Percentiles rank a stretch among this genome's conserved stretches.
Conservation (phyloP, 2,113 vertebrate species). For the Amblyopsis rosae region DNA sequence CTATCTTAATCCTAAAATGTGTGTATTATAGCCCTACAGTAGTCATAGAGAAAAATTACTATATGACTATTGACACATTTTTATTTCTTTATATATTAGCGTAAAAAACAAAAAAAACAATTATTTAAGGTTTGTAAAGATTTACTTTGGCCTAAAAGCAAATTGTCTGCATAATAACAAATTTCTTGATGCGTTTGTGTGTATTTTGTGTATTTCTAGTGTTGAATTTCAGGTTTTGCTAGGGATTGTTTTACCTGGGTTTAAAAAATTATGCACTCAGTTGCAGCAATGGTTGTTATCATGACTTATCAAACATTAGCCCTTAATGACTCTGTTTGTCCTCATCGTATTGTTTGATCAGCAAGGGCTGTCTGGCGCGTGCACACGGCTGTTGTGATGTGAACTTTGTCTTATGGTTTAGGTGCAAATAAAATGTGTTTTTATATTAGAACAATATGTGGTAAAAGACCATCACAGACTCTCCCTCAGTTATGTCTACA, state of each 20-base stretch:
- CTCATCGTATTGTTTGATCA: conserved; percentile 48
- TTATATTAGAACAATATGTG: conserved; percentile 17
- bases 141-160: neutral
- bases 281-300: neutral
- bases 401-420: conserved; percentile 44
- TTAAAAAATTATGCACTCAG: neutral
- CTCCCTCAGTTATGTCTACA: too few relatives aligned
- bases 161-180: neutral
- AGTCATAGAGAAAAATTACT: neutral
- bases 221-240: neutral
- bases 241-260: neutral
- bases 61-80: neutral
- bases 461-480: conserved; percentile 21
- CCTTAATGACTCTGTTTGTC: conserved; percentile 55
- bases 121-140: conserved; percentile 1
- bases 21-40: neutral
- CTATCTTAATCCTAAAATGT: too few relatives aligned
- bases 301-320: conserved; percentile 6
- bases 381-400: conserved; percentile 38
- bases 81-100: neutral
- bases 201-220: neutral
- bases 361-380: conserved; percentile 23
- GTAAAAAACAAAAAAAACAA: neutral
- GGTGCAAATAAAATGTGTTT: neutral
- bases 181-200: too few relatives aligned